Evolutionary conservation across 2,888 invertebrate species (phyloP), one percentile per base, ranked within the genome.

Genomic region (Lasioglossum villosulum): DNA sequence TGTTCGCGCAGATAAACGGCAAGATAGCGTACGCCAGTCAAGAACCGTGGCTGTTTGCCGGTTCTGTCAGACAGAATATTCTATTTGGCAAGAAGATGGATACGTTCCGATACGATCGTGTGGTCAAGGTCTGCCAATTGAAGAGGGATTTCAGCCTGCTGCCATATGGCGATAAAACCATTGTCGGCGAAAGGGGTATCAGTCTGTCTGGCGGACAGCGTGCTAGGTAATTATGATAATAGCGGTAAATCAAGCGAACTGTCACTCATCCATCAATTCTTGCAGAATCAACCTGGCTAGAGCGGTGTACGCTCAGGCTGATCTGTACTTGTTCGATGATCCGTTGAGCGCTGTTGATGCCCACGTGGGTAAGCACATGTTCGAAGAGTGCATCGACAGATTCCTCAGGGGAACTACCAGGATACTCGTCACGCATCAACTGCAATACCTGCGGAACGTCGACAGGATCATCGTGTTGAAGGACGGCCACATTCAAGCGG

Each of bases 271-370:
- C 10, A 42, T 42, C 14, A 6, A 77, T 79, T 79, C 75, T 19
- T 45, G 3, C 23, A 94, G 99, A 89, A 97, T 99, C 78, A 98
- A 98, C 82, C 96, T 99, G 72, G 98, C 98, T 0, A 96, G 99
- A 88, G 97, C 98, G 0, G 97, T 98, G 0, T 99, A 98, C 95
- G 97, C 97, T 75, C 96, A 98, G 87, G 97, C 98, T 0, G 98
- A 98, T 90, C 97, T 99, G 88, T 99, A 98, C 94, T 95, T 99
- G 27, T 95, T 99, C 78, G 99, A 99, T 94, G 99, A 99, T 95
- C 99, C 99, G 0, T 95, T 99, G 59, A 97, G 98, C 85, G 99
- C 99, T 0, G 99, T 99, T n/a, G 99, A 99, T 95, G 97, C 98
- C 0, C 98, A 98, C 94, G 99, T 99, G 1, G 98, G 98, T 1